Base-by-base conservation (phyloP, 2,113 vertebrate genomes). In the Ellobius talpinus region DNA sequence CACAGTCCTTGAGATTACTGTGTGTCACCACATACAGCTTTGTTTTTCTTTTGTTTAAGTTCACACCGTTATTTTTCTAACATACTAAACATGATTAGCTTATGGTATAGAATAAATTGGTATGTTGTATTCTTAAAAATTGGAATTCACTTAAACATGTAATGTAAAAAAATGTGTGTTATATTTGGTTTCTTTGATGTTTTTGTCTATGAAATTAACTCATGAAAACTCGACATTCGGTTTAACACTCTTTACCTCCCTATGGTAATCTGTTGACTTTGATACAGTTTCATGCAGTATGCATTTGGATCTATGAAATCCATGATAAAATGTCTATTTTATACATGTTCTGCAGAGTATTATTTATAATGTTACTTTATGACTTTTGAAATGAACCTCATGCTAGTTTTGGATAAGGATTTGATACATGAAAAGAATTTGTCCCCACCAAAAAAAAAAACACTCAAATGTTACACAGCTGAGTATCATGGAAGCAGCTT, bases 311-410 rank as follows among this genome's bases (percentile, higher is more conserved):
- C 0, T 5, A 87, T 78, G 55, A 70, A 90, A 90, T 95, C 78
- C 76, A 95, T 85, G 73, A 85, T 79, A 92, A 95, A 92, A 2
- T 33, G 74, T 61, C 45, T 70, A 31, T 87, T 92, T 92, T 92
- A 68, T 68, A 42, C 26, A 90, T 79, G 31, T 19, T 74, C 55
- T 88, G 70, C 23, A 92, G 74, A 94, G 68, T 76, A 87, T 84
- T 86, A 11, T 81, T 94, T 86, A 70, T 84, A 73, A 89, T 77
- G 58, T 65, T 45, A 19, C 61, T 63, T 93, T 87, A 90, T 86
- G 70, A 77, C 50, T 93, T 93, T 91, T 93, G 93, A 94, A 95
- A 73, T 45, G 63, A 94, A 24, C 85, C 14, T 74, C 52, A 42
- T 87, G 70, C 42, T 90, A 91, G 78, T 89, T 91, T 96, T 91